Evolutionary conservation across 2,888 invertebrate species (phyloP).

Genomic region (Stratiomys singularior): DNA sequence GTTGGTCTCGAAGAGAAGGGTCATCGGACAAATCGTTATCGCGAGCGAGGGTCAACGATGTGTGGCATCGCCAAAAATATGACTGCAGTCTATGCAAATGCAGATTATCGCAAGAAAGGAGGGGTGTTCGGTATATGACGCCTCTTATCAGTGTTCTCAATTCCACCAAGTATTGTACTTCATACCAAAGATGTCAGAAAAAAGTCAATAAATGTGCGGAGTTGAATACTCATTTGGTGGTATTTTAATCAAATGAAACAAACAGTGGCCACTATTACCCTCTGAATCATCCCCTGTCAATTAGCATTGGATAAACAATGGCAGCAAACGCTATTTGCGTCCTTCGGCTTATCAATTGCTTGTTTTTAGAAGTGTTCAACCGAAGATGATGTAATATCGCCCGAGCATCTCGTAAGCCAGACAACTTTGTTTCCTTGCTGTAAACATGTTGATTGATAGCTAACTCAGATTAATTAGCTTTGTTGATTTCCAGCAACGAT

Average conservation of each 20-base stretch:
- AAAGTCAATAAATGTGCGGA: neutral
- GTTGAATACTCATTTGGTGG: neutral
- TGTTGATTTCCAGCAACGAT: neutral
- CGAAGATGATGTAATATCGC: conserved; percentile 23
- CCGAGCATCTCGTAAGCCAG: neutral
- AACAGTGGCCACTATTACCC: too few species aligned
- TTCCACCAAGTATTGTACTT: neutral
- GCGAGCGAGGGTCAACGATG: conserved; percentile 75
- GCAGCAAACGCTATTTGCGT: conserved; percentile 3
- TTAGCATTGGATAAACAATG: too few species aligned
- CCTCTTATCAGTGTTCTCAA: conserved; percentile 53
- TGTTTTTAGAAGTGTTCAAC: neutral
- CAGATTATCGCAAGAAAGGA: conserved; percentile 84
- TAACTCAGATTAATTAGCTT: conserved; percentile 1
- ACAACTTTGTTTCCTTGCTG: conserved; percentile 13
- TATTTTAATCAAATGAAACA: neutral
- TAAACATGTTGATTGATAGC: conserved; percentile 17
- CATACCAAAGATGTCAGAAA: conserved; percentile 3
- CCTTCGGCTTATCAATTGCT: conserved; percentile 9
- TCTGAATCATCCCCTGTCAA: too few species aligned
- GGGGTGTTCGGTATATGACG: conserved; percentile 77
- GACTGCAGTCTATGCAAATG: conserved; percentile 77
- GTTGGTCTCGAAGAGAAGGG: conserved; percentile 74
- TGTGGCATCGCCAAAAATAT: conserved; percentile 74
- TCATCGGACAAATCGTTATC: conserved; percentile 73